A percentile compares a stretch with the other conserved stretches of the same genome.
Evolutionary conservation across 2,797 vertebrate species (phyloP).

Genomic region (Enteromius argenteus): DNA sequence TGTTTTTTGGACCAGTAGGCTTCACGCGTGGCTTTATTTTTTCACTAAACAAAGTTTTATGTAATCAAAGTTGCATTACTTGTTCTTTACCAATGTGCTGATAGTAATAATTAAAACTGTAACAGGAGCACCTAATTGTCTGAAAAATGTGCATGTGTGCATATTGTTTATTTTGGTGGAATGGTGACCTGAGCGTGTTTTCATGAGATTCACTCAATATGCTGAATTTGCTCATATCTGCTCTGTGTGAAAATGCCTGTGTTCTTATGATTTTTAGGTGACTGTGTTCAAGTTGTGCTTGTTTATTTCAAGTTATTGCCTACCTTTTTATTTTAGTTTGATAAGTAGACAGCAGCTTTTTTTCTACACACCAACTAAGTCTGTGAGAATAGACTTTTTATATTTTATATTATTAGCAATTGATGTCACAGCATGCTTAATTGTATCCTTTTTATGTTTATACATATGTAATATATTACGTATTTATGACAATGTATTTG

Average conservation of each 20-base stretch:
- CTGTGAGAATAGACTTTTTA: background rate
- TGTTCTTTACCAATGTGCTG: background rate
- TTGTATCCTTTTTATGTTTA: background rate
- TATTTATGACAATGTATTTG: background rate
- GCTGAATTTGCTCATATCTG: background rate
- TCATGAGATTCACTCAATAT: conserved; percentile 12
- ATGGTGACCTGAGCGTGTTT: background rate
- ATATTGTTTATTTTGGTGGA: background rate
- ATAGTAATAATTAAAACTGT: background rate
- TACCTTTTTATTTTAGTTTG: too few relatives aligned
- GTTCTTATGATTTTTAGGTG: background rate
- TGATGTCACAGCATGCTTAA: background rate
- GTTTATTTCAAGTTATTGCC: background rate
- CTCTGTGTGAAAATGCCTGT: background rate
- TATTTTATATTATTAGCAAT: background rate
- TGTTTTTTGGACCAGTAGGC: background rate
- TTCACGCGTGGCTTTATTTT: background rate
- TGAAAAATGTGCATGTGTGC: background rate
- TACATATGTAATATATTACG: too few relatives aligned
- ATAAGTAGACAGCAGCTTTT: too few relatives aligned
- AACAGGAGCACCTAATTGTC: background rate
- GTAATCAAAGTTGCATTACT: background rate
- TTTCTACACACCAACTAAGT: background rate
- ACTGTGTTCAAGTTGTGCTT: background rate
- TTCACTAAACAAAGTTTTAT: background rate